phyloP scores from a whole-genome alignment of 35 echinoderm and acorn worm genomes.

The Holothuria glaberrima region DNA sequence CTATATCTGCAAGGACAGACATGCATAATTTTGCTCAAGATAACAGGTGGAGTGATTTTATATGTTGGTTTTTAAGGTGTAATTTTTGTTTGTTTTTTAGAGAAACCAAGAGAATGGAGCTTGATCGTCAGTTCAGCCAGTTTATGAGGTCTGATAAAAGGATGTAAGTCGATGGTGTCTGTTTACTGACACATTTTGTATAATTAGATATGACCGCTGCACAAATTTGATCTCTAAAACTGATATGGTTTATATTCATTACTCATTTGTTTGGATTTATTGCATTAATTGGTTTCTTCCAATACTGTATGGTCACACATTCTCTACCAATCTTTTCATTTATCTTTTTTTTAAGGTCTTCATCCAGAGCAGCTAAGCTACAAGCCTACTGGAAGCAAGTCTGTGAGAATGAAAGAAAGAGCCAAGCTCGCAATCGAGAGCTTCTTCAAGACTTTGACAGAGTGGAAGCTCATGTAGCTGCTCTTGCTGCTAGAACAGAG shows the following conservation, averaged over 20 bases:
- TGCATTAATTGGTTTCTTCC: no score
- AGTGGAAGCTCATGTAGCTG: conserved; percentile 82
- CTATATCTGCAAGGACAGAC: no score
- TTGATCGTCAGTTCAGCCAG: conserved; percentile 64
- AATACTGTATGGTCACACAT: no score
- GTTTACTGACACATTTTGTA: background rate
- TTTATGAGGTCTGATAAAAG: conserved; percentile 67
- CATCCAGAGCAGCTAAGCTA: conserved; percentile 69
- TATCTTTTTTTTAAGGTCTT: conserved; percentile 28
- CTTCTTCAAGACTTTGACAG: conserved; percentile 81
- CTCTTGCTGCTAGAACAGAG: conserved; percentile 87
- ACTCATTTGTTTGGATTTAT: no score
- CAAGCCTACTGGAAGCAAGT: conserved; percentile 89
- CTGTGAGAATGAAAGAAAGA: conserved; percentile 86
- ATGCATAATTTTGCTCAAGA: no score
- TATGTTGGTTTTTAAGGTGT: background rate
- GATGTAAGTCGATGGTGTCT: conserved; percentile 51
- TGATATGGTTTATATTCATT: no score
- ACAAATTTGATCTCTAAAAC: no score
- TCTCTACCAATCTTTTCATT: background rate
- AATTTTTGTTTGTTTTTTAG: conserved; percentile 17
- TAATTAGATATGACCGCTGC: no score
- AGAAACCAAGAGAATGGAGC: conserved; percentile 70
- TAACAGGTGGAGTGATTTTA: background rate
- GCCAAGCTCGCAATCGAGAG: conserved; percentile 78